Evolutionary conservation across 2,113 vertebrate genomes (phyloP), one percentile per base, ranked within the genome.

Genomic region (Mobula hypostoma): DNA sequence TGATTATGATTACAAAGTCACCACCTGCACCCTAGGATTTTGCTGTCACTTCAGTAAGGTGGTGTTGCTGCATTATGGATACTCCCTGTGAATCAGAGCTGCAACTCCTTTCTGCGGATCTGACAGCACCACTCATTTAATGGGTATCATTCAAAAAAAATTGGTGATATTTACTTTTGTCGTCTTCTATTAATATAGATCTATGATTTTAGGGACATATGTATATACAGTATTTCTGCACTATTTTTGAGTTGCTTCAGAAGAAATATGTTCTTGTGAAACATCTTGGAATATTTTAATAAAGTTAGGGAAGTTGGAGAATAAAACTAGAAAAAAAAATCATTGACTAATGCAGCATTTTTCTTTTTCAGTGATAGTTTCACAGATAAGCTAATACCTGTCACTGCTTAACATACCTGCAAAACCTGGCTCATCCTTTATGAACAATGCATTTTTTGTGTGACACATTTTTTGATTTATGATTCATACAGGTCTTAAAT

Each of bases 1-100:
- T 88, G 29, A 88, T 88, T 66, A 66, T 88, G 85, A 63, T 88
- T n/a, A 88, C 15, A n/a, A 63, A 88, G 29, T 27, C 29, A 90
- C 66, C 15, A 7, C 61, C 61, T 14, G 15, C 27, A 88, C 61
- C 29, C n/a, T 66, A 66, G 29, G 29, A 9, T 88, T 58, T 90
- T 68, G 4, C 61, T 90, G 85, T 66, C 6, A 32, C 61, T 90
- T 90, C 15, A 66, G 0, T 9, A 27, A 27, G 5, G 61, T 15
- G 68, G 58, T n/a, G 6, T 63, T 66, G 58, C 85, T 66, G 29
- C 5, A 90, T 90, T 90, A 66, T 32, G 15, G 29, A 68, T 66
- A 90, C 85, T 66, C 85, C 85, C 85, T 66, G 40, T 90, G 85
- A 90, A 66, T 90, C 61, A 32, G n/a, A 12, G 58, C 85, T 32